Conservation (phyloP, 2,888 invertebrate species). For the Aricia artaxerxes region DNA sequence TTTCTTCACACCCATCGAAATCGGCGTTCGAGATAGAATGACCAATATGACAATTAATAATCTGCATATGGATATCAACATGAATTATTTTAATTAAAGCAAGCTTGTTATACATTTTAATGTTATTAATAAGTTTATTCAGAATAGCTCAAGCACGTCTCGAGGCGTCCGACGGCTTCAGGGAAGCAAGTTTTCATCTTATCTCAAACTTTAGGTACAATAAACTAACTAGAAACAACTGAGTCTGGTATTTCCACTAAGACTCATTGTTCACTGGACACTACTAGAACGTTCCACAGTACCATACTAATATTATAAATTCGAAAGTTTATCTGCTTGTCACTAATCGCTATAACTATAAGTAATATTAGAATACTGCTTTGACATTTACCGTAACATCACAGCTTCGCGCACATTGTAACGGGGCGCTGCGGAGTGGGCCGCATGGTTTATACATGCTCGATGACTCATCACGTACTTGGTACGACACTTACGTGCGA, state of each 20-base stretch:
- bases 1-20: no score
- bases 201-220: constrained; percentile 19
- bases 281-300: background rate
- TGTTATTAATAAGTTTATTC: constrained; percentile 3
- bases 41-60: no score
- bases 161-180: background rate
- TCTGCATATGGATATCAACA: no score
- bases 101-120: background rate
- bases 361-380: background rate
- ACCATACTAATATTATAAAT: no score
- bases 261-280: background rate
- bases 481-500: no score
- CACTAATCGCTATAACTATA: background rate
- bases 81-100: no score
- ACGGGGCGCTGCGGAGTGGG: no score
- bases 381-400: background rate
- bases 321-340: no score
- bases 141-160: background rate
- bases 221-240: background rate
- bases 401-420: no score
- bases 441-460: no score
- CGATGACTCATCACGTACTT: no score
- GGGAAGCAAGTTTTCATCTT: background rate
- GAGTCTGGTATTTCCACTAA: background rate
- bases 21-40: no score